Base-by-base conservation (phyloP, 2,113 vertebrate species). In the Lynx canadensis region DNA sequence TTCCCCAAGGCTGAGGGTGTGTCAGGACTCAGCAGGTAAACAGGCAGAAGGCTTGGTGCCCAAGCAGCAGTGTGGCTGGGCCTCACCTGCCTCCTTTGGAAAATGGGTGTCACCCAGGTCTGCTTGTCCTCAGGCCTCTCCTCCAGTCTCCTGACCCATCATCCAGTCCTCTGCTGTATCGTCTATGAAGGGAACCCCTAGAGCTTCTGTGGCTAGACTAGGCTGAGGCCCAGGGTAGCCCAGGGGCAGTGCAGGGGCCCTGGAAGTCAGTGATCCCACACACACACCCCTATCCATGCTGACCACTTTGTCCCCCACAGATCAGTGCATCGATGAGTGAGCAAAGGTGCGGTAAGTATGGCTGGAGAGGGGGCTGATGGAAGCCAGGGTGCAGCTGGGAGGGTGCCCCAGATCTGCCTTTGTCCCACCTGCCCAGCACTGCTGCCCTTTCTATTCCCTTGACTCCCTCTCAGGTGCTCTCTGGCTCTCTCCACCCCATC, bases 261-360 rank as follows among this genome's bases (percentile, higher is more conserved):
- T 29, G 57, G 68, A 14, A 16, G 79, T 21, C 74, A 89, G 80
- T 38, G 15, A 7, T 48, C 36, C 14, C 36, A 36, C 65, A 25
- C 4, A 13, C 33, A 33, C 2, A 50, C 25, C 0, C 3, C 36
- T 36, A 68, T 11, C 21, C 36, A 2, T 48, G 65, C 93, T 97
- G 5, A 97, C 1, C 2, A 25, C 66, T 85, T 71, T 93, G 38
- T 87, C 33, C 25, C 63, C 85, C 15, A 68, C 94, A 98, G 98
- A 96, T 10, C 7, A 19, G 19, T 98, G 97, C 90, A 97, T 97
- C 1, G 87, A 91, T 25, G 48, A 31, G 31, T 78, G 4, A 83
- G 45, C 89, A 89, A 96, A n/a, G 2, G 0, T 3, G 10, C 0
- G 2, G 89, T 97, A 89, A 96, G 91, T 85, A 15, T 1, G 25